phyloP scores from a whole-genome alignment of 2,113 vertebrate genomes.

The Odontesthes bonariensis region DNA sequence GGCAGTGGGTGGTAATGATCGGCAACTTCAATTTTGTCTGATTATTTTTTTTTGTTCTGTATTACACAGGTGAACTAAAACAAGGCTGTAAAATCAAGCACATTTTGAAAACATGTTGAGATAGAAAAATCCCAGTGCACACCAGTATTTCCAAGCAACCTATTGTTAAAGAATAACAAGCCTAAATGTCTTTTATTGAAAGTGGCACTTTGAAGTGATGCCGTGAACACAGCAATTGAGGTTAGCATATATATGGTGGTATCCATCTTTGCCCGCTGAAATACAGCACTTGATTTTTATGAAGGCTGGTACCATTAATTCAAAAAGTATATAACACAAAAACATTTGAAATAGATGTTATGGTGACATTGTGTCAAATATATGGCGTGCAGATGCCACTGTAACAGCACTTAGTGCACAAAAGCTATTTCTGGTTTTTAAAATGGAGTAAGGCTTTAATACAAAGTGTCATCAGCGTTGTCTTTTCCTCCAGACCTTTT shows the following conservation, averaged over 20 bases:
- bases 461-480: too few species aligned
- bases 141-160: slow-evolving; percentile 49
- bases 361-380: background rate
- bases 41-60: slow-evolving; percentile 39
- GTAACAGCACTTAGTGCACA: background rate
- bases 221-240: slow-evolving; percentile 34
- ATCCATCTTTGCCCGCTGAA: slow-evolving; percentile 11
- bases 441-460: too few species aligned
- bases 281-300: background rate
- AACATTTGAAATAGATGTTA: background rate
- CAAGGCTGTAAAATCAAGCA: slow-evolving; percentile 44
- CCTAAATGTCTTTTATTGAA: slow-evolving; percentile 38
- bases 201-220: slow-evolving; percentile 10
- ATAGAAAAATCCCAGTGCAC: slow-evolving; percentile 31
- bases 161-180: slow-evolving; percentile 37
- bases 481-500: background rate
- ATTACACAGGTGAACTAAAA: slow-evolving; percentile 62
- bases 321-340: background rate
- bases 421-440: background rate
- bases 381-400: background rate
- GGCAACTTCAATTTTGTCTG: slow-evolving; percentile 55
- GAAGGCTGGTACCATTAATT: background rate
- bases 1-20: slow-evolving; percentile 49
- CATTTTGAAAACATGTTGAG: slow-evolving; percentile 63
- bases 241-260: slow-evolving; percentile 8